Base-by-base conservation (phyloP, 2,888 invertebrate genomes). In the Sepiola atlantica region DNA sequence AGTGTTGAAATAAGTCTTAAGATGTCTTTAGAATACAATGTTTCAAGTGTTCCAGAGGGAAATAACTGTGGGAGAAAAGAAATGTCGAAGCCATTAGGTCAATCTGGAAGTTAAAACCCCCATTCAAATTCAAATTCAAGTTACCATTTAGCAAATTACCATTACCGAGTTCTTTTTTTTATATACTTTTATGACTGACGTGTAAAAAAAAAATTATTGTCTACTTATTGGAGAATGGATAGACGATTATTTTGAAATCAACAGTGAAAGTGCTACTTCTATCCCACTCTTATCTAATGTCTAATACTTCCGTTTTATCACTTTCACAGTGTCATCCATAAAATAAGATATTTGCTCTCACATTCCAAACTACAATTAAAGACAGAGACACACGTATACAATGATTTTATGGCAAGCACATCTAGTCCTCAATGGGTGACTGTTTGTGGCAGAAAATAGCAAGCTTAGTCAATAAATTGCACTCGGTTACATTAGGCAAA, bases 21-120 rank as follows among this genome's bases (percentile, higher is more conserved):
- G 77, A 77, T 77, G 77, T 77, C 77, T 77, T 77, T 77, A n/a
- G 16, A 77, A 77, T 77, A 32, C 77, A 77, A 77, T n/a, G 77
- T n/a, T n/a, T 77, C 77, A 77, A 77, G n/a, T 77, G 77, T 77
- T 77, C n/a, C 77, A n/a, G n/a, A n/a, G n/a, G 77, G n/a, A 32
- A 77, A 77, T 77, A 77, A 16, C n/a, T 77, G 16, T 77, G 77
- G n/a, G 32, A 77, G 77, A n/a, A 77, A 77, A n/a, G 32, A n/a
- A 77, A 77, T n/a, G 32, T 12, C n/a, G n/a, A 77, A 32, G 16
- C n/a, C 21, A n/a, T n/a, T n/a, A 77, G n/a, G 77, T 77, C n/a
- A 77, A 77, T 77, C 14, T 77, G 0, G 14, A n/a, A 77, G 32
- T 77, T 16, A 77, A 32, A 0, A n/a, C 32, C 24, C 21, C 61